Conservation (phyloP, 1,140 invertebrate genomes). For the Macrocentrus cingulum region DNA sequence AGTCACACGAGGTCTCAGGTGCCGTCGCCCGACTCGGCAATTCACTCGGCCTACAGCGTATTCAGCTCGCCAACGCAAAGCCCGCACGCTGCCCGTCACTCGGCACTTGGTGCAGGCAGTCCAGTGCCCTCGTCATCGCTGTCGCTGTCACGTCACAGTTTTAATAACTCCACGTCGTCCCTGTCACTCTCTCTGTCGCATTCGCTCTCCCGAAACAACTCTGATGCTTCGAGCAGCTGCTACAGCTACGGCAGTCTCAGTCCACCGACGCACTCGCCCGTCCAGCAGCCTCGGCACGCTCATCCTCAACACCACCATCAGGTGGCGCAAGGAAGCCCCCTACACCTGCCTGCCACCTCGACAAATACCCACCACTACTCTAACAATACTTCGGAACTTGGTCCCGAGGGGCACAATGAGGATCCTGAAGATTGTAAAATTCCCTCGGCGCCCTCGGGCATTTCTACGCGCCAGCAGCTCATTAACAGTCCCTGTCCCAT, state of each 20-base stretch:
- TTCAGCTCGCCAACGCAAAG: conserved; percentile 82
- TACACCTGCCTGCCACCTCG: conserved; percentile 53
- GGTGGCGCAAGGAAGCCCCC: conserved; percentile 56
- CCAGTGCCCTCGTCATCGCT: conserved; percentile 59
- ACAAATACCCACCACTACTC: conserved; percentile 42
- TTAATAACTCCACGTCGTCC: conserved; percentile 57
- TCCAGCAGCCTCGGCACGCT: conserved; percentile 63
- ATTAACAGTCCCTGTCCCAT: conserved; percentile 87
- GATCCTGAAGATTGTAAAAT: conserved; percentile 56
- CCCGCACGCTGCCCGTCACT: conserved; percentile 80
- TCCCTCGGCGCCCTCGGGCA: conserved; percentile 70
- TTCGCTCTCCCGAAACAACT: conserved; percentile 83
- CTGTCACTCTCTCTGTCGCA: conserved; percentile 69
- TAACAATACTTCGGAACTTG: conserved; percentile 38
- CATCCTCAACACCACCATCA: conserved; percentile 49
- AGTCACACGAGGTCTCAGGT: conserved; percentile 56
- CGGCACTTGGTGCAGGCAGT: conserved; percentile 59
- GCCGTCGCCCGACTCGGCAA: conserved; percentile 78
- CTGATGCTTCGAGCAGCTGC: conserved; percentile 83
- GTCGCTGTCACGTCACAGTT: conserved; percentile 54
- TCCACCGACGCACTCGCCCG: conserved; percentile 82
- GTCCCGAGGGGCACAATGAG: conserved; percentile 45
- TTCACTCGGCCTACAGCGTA: conserved; percentile 81
- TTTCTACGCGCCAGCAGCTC: conserved; percentile 79
- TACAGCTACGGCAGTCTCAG: conserved; percentile 77